phyloP scores from a whole-genome alignment of 1,140 invertebrate species.

The Eciton burchellii region DNA sequence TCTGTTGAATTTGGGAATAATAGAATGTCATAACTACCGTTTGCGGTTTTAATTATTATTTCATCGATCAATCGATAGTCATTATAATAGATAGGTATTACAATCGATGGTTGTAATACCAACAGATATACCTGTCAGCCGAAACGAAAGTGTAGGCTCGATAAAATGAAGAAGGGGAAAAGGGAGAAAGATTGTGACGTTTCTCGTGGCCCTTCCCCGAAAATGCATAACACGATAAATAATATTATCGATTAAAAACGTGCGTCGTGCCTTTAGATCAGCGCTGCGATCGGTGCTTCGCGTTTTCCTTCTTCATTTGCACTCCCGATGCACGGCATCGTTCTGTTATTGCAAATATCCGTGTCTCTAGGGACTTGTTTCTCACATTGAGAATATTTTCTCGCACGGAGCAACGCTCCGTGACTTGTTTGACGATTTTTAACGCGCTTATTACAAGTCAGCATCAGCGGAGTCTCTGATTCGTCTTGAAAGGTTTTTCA shows the following conservation, averaged over 20 bases:
- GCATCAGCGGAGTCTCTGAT: constrained; percentile 5
- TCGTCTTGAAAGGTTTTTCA: background rate
- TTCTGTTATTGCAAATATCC: background rate
- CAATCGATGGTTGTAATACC: no score
- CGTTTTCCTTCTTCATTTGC: background rate
- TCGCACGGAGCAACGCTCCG: no score
- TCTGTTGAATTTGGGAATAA: constrained; percentile 17
- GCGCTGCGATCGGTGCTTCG: background rate
- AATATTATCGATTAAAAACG: constrained; percentile 16
- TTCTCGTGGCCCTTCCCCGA: background rate
- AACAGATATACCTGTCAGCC: constrained; percentile 1
- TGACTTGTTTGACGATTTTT: background rate
- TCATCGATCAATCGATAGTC: background rate
- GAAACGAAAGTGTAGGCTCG: constrained; percentile 6
- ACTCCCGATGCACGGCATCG: no score
- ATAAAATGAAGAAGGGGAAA: no score
- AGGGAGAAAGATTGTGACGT: no score
- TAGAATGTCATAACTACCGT: constrained; percentile 11
- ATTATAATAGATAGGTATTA: no score
- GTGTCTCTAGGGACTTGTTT: background rate
- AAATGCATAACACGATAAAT: background rate
- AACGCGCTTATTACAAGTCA: background rate
- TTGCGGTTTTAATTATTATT: constrained; percentile 35
- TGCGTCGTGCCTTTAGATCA: background rate
- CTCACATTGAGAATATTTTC: no score